Evolutionary conservation across 2,113 vertebrate genomes (phyloP).

Genomic region (Catharus bicknelli): DNA sequence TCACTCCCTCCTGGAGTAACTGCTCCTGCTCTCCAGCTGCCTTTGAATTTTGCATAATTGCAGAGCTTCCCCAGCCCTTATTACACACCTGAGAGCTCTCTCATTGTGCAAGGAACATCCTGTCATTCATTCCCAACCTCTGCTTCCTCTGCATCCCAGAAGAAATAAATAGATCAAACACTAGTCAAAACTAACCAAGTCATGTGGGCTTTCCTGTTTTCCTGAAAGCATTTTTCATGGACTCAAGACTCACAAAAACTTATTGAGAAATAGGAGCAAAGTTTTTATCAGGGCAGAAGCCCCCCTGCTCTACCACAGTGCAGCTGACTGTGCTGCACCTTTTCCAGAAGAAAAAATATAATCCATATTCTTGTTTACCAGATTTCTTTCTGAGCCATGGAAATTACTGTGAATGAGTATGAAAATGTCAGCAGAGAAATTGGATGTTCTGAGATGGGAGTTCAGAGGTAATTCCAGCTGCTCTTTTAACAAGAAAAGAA

Average conservation of each 20-base stretch:
- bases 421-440: conserved; percentile 4
- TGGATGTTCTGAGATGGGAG: background rate
- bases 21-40: background rate
- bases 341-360: background rate
- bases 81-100: background rate
- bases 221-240: background rate
- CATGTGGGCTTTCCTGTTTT: background rate
- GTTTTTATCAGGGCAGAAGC: background rate
- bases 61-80: background rate
- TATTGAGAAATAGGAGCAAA: background rate
- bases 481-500: background rate
- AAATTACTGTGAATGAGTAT: background rate
- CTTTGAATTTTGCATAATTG: background rate
- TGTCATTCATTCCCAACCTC: background rate
- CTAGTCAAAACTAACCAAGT: background rate
- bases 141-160: background rate
- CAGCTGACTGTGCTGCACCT: background rate
- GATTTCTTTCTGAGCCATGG: background rate
- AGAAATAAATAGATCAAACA: background rate
- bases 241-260: background rate
- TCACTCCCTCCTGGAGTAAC: background rate
- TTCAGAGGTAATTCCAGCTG: background rate
- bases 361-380: background rate
- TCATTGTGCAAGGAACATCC: background rate
- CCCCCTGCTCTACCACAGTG: background rate